phyloP scores from a whole-genome alignment of 2,113 vertebrate species.

The Acanthisitta chloris region DNA sequence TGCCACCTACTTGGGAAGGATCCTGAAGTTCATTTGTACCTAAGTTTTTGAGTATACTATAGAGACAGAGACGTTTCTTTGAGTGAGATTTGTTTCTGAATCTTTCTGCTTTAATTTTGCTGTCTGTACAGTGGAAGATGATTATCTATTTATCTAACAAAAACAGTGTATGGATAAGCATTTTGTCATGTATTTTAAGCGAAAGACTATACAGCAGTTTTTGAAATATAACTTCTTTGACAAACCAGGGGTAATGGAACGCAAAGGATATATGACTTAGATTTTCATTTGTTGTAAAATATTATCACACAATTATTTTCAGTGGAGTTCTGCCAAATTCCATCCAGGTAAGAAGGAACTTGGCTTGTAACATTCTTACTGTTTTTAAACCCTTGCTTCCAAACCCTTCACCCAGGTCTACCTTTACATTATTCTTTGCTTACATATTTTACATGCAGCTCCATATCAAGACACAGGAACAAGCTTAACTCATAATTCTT shows the following conservation, averaged over 20 bases:
- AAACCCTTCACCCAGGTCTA: neutral
- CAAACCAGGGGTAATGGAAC: neutral
- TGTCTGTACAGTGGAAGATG: neutral
- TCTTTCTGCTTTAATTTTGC: neutral
- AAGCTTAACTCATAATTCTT: neutral
- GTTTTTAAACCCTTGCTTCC: neutral
- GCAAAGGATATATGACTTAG: neutral
- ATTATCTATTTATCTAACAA: neutral
- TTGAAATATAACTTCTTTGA: neutral
- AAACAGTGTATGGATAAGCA: neutral
- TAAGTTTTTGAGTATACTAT: neutral
- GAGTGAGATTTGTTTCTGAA: neutral
- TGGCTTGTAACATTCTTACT: neutral
- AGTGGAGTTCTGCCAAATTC: neutral
- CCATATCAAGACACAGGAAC: neutral
- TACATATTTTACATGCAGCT: neutral
- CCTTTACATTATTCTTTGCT: neutral
- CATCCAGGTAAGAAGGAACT: neutral
- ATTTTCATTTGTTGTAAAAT: neutral
- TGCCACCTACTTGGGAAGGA: neutral
- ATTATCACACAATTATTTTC: neutral
- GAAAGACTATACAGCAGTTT: neutral
- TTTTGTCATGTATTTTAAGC: neutral
- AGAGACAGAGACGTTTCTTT: neutral
- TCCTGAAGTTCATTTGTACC: neutral